These are phyloP conservation scores for Drosophila formosana DNA, from an alignment of 2,888 invertebrate genomes.

Conservation along the genomic window DNA sequence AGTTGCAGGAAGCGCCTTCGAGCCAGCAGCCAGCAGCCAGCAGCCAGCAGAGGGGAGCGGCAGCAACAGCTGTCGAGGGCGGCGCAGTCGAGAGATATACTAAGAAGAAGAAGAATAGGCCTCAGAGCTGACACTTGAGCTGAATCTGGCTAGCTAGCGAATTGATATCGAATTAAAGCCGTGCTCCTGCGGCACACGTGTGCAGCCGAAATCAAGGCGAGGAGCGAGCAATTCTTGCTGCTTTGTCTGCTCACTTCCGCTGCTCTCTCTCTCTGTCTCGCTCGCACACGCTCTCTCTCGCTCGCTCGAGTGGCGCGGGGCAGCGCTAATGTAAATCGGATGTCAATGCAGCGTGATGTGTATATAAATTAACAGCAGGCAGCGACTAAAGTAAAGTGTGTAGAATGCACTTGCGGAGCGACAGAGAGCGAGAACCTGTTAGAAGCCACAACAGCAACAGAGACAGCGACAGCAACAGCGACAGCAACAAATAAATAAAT, in stretches of 20 bases:
- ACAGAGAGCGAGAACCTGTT: conserved; percentile 69
- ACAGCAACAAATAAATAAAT: conserved; percentile 63
- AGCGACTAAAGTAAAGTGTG: conserved; percentile 15
- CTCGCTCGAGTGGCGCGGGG: conserved; percentile 31
- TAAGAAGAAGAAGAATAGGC: conserved; percentile 10
- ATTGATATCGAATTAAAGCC: conserved; percentile 75
- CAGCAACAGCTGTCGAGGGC: conserved; percentile 59
- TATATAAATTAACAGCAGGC: conserved; percentile 77
- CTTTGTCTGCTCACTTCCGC: conserved; percentile 51
- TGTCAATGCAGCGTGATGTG: conserved; percentile 83
- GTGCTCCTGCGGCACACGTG: conserved; percentile 62
- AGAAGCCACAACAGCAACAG: conserved; percentile 50
- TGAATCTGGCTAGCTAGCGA: conserved; percentile 31
- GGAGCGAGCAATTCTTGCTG: neutral
- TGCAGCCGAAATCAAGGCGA: conserved; percentile 50
- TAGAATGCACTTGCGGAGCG: conserved; percentile 34
- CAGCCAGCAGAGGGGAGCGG: no score
- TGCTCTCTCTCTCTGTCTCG: conserved; percentile 33
- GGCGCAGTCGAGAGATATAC: conserved; percentile 11
- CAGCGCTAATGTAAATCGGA: conserved; percentile 84
- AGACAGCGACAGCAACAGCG: conserved; percentile 27
- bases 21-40: no score
- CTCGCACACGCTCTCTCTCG: conserved; percentile 8
- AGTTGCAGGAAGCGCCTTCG: conserved; percentile 83
- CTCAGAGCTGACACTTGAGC: conserved; percentile 71